Base-by-base conservation (phyloP, 2,888 invertebrate species). In the Eueremaeus valkanovi region DNA sequence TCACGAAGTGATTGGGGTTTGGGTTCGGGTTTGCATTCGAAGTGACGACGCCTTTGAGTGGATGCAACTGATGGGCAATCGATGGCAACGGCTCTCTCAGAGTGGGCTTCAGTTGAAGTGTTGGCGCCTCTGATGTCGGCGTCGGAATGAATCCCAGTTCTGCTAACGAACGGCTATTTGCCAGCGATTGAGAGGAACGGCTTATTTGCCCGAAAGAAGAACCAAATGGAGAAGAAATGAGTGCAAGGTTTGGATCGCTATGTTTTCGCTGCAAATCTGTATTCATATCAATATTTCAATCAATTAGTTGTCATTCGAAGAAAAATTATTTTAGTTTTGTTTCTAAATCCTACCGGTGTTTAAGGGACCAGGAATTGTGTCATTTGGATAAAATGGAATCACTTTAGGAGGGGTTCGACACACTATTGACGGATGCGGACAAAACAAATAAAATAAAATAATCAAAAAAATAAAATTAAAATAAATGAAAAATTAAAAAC, bases 341-440 rank as follows among this genome's bases (percentile, higher is more conserved):
- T 58, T 24, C 13, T 63, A 5, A 63, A 5, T 29, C 63, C 33
- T 63, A 63, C 63, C 63, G n/a, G 29, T 31, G n/a, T 63, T 31
- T 31, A 63, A 13, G n/a, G 33, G 63, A 31, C 31, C 63, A 9
- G 63, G 63, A 63, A 16, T 16, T 27, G 13, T 24, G 24, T 55
- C 55, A 8, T 55, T 21, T 55, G 55, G 27, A 27, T 24, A 9
- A 24, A 31, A 31, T 33, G 29, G 29, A 33, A 63, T 31, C 31
- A 63, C 33, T 63, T 29, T 63, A 18, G 63, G 63, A 63, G 63
- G 63, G 63, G 63, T 63, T 31, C 63, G 63, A 18, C 63, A 63
- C 31, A 63, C 63, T 63, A 33, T 63, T 2, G 31, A n/a, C 58
- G 24, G 18, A 70, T 36, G 29, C 24, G n/a, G 3, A 24, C 36